Conservation (phyloP, 2,797 vertebrate species). For the Enteromius anoplus region DNA sequence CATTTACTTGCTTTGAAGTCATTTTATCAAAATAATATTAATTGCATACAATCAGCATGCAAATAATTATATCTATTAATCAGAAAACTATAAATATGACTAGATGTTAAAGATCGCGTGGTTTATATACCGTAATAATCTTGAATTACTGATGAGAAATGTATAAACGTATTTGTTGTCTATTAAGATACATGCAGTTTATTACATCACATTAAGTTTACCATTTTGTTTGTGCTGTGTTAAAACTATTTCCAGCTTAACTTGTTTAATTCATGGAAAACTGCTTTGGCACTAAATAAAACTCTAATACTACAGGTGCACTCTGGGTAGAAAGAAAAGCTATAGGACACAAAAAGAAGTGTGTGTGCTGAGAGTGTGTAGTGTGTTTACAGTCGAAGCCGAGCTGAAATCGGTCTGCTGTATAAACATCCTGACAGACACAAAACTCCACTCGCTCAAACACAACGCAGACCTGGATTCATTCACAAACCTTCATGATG, state of each 20-base stretch:
- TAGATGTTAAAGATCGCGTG: neutral
- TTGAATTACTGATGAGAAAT: neutral
- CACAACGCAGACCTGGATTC: neutral
- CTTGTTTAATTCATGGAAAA: neutral
- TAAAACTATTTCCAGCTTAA: neutral
- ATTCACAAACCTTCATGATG: neutral
- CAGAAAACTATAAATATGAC: neutral
- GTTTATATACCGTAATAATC: neutral
- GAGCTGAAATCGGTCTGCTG: slow-evolving; percentile 1
- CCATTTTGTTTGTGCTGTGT: neutral
- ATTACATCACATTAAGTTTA: neutral
- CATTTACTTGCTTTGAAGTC: neutral
- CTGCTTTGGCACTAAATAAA: neutral
- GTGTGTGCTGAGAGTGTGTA: neutral
- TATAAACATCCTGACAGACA: slow-evolving; percentile 25
- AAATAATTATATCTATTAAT: neutral
- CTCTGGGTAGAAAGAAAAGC: neutral
- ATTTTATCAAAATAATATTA: neutral
- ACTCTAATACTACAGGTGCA: neutral
- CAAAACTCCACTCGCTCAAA: neutral
- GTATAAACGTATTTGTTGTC: neutral
- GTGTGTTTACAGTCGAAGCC: neutral
- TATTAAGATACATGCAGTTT: neutral
- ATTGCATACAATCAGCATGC: neutral
- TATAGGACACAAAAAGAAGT: neutral